Percentiles rank a stretch among this genome's conserved stretches.
phyloP scores from a whole-genome alignment of 2,113 vertebrate species.

The Leucoraja erinaceus region DNA sequence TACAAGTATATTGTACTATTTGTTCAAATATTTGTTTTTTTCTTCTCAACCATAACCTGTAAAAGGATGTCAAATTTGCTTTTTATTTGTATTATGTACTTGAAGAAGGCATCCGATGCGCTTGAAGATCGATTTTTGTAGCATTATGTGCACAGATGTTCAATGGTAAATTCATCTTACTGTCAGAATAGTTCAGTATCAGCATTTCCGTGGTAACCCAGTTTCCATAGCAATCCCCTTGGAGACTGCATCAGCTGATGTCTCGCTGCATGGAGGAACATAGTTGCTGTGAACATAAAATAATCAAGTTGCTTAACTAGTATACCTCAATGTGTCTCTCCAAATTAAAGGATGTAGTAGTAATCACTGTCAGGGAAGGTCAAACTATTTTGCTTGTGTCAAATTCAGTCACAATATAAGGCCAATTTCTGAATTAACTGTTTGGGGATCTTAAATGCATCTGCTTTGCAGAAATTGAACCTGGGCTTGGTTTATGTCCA shows the following conservation, averaged over 20 bases:
- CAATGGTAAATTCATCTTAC: conserved; percentile 30
- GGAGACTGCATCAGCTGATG: conserved; percentile 77
- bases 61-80: background rate
- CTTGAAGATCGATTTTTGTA: background rate
- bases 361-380: conserved; percentile 18
- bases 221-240: conserved; percentile 40
- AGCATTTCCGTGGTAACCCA: conserved; percentile 37
- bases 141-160: background rate
- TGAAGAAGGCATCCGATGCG: background rate
- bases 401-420: background rate
- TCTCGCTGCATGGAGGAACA: conserved; percentile 52
- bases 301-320: conserved; percentile 28
- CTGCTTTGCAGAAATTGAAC: background rate
- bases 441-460: background rate
- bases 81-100: background rate
- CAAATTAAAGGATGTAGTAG: conserved; percentile 17
- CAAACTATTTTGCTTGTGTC: background rate
- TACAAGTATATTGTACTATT: background rate
- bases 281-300: conserved; percentile 8
- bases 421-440: background rate
- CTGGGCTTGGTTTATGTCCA: background rate
- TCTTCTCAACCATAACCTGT: no score
- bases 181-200: conserved; percentile 31
- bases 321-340: conserved; percentile 12
- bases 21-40: background rate